These are phyloP conservation scores for Anableps anableps DNA, from an alignment of 2,797 vertebrate species.

Conservation along the genomic window DNA sequence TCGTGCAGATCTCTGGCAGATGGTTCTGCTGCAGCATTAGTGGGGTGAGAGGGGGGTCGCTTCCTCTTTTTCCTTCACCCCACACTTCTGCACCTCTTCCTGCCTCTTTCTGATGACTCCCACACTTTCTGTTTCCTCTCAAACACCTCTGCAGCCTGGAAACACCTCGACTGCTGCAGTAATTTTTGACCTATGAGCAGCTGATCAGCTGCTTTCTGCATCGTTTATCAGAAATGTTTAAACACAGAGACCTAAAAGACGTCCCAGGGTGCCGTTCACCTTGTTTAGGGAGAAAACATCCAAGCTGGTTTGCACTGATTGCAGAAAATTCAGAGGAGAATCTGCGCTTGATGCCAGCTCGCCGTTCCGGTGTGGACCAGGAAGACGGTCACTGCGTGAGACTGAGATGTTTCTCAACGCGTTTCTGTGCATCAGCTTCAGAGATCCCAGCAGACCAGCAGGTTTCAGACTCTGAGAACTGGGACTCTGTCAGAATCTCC, in stretches of 20 bases:
- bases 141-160: slow-evolving; percentile 39
- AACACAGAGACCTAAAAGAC: not conserved
- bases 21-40: slow-evolving; percentile 13
- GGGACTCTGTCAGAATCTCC: not conserved
- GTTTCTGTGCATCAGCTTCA: not conserved
- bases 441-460: not conserved
- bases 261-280: not conserved
- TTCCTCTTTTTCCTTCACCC: not conserved
- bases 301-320: not conserved
- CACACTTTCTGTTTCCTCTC: slow-evolving; percentile 55
- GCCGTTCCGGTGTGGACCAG: not conserved
- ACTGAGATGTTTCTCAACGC: not conserved
- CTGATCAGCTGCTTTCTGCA: not conserved
- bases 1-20: slow-evolving; percentile 43
- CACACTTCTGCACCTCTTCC: not conserved
- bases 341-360: not conserved
- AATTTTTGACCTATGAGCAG: slow-evolving; percentile 25
- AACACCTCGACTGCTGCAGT: slow-evolving; percentile 29
- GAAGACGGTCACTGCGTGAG: not conserved
- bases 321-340: too few species aligned
- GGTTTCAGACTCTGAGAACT: not conserved
- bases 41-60: not conserved
- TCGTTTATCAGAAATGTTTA: not conserved
- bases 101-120: slow-evolving; percentile 36
- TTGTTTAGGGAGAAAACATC: not conserved